Base-by-base conservation (phyloP, 2,113 vertebrate genomes). In the Rousettus leschenaultii region DNA sequence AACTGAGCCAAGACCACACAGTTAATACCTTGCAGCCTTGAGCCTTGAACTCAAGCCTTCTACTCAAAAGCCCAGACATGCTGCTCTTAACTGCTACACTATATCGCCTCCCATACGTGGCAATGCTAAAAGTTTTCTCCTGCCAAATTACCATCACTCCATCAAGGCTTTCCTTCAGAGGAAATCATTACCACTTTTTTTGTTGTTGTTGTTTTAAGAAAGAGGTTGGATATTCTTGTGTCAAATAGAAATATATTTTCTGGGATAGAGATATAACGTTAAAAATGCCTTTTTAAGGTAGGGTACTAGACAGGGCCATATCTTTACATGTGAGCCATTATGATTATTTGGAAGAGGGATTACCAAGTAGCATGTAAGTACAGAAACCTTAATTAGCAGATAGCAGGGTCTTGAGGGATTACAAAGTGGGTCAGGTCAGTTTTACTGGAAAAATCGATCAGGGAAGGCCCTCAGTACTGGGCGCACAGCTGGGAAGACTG, bases 81-180 rank as follows among this genome's bases (percentile, higher is more conserved):
- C 19, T 77, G 30, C 79, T 48, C 10, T 59, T 66, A 5, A 14
- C 8, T 1, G 2, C 7, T 48, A 4, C 21, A 13, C 9, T 18
- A 0, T 11, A n/a, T 51, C 24, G 43, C 30, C 26, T 48, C 7
- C 14, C 55, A 59, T 8, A 14, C 16, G 26, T 0, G 7, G 38
- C 1, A 28, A 6, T 21, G 80, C 86, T 82, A 22, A 61, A 38
- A 16, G 3, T 51, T 77, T 88, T 30, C 59, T 82, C 43, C 40
- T 21, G 18, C 55, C 10, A 12, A 14, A 53, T 85, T 45, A 45
- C n/a, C 6, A 12, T 21, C 6, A 28, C 24, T 45, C 63, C 11
- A 30, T 65, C 2, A 33, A 78, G 21, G 7, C 11, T 90, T 53
- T 21, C 12, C 35, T 91, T 57, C 48, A 91, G 35, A 93, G 5